Evolutionary conservation across 2,113 vertebrate genomes (phyloP).

Genomic region (Nerophis lumbriciformis): DNA sequence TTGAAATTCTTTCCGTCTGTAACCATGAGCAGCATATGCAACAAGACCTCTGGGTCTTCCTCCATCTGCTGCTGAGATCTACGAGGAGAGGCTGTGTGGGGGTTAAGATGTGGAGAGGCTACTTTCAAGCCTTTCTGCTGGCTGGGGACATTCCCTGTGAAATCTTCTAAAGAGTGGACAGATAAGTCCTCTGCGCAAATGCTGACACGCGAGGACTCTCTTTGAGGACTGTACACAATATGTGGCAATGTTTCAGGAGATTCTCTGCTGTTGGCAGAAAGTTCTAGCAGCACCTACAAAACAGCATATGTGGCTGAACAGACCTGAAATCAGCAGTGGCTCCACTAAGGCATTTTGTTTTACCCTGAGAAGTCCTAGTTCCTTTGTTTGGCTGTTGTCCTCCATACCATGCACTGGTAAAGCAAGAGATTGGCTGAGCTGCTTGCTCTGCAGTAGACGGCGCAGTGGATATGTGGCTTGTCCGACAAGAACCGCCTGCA

Average conservation of each 20-base stretch:
- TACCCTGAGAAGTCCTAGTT: conserved; percentile 84
- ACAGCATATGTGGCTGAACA: background rate
- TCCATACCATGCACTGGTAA: conserved; percentile 70
- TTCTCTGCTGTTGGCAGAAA: conserved; percentile 67
- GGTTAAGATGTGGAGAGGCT: background rate
- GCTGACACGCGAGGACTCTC: conserved; percentile 12
- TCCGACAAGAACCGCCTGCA: conserved; percentile 78
- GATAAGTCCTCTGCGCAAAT: conserved; percentile 9
- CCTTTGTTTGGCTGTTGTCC: conserved; percentile 46
- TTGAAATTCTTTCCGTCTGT: conserved; percentile 82
- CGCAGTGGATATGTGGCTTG: conserved; percentile 72
- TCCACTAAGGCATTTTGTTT: background rate
- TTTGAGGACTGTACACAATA: conserved; percentile 19
- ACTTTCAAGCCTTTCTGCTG: background rate
- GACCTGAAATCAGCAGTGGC: no score
- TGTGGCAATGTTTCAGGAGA: conserved; percentile 34
- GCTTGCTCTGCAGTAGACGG: conserved; percentile 72
- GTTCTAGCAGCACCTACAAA: conserved; percentile 80
- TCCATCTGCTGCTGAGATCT: conserved; percentile 14
- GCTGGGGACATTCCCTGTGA: background rate
- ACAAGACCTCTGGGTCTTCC: conserved; percentile 63
- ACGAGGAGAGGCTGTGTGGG: conserved; percentile 7
- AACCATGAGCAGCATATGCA: conserved; percentile 87
- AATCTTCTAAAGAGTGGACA: background rate
- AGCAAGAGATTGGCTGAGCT: conserved; percentile 65